Evolutionary conservation across 2,113 vertebrate genomes (phyloP).

Genomic region (Xenopus laevis): DNA sequence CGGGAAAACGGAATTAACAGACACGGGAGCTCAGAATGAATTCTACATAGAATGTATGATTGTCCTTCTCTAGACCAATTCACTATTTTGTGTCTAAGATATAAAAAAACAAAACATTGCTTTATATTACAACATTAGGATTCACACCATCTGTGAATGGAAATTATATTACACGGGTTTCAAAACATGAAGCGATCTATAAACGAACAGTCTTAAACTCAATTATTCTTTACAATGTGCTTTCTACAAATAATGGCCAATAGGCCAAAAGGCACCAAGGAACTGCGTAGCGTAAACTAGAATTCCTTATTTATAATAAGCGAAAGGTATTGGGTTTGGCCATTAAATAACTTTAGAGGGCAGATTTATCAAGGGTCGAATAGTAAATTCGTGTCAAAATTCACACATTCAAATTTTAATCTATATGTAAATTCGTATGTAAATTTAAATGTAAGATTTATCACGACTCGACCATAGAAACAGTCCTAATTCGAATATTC

Average conservation of each 20-base stretch:
- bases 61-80: constrained; percentile 18
- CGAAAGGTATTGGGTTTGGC: constrained; percentile 6
- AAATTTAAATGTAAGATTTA: no score
- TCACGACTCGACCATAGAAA: no score
- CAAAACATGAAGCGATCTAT: not conserved
- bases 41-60: constrained; percentile 20
- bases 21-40: not conserved
- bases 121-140: not conserved
- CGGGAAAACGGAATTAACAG: not conserved
- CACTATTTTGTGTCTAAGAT: constrained; percentile 8
- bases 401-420: no score
- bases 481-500: no score
- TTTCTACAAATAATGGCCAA: constrained; percentile 60
- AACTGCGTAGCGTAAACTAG: constrained; percentile 61
- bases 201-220: constrained; percentile 6
- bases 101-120: not conserved
- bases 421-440: no score
- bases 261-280: constrained; percentile 75
- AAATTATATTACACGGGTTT: not conserved
- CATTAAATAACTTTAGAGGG: not conserved
- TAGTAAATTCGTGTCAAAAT: no score
- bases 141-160: not conserved
- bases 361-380: no score
- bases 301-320: constrained; percentile 57
- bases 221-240: constrained; percentile 25